A percentile compares a stretch with the other conserved stretches of the same genome.
Conservation (phyloP, 23 tunicate species). For the Trididemnum miniatum region DNA sequence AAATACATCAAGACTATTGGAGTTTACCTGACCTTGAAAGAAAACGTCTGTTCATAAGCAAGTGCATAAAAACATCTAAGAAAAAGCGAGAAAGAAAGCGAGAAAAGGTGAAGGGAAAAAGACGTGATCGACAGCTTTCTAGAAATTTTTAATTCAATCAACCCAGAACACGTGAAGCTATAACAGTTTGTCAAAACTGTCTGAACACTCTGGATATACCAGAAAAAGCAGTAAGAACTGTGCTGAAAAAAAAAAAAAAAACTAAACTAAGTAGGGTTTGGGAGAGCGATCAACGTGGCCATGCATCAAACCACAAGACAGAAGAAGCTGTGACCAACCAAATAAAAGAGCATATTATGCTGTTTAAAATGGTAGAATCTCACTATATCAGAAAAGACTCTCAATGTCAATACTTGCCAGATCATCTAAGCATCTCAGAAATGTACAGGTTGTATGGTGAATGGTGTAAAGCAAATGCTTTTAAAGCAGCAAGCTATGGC, state of each 20-base stretch:
- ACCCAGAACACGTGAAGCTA: background rate
- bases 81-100: slow-evolving; percentile 8
- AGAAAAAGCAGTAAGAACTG: background rate
- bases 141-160: background rate
- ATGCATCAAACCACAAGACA: background rate
- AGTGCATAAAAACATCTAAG: background rate
- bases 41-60: slow-evolving; percentile 1
- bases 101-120: background rate
- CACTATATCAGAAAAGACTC: slow-evolving; percentile 11
- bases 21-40: background rate
- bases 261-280: background rate
- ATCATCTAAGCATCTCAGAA: background rate
- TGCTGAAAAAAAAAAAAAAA: background rate
- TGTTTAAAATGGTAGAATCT: background rate
- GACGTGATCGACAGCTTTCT: background rate
- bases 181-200: background rate
- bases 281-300: background rate
- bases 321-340: background rate
- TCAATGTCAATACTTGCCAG: background rate
- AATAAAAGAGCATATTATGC: background rate
- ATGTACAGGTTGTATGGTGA: background rate
- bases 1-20: background rate
- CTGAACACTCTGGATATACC: slow-evolving; percentile 4
- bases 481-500: background rate
- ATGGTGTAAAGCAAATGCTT: background rate